phyloP scores from a whole-genome alignment of 2,888 invertebrate genomes.

The Alentia gelatinosa region DNA sequence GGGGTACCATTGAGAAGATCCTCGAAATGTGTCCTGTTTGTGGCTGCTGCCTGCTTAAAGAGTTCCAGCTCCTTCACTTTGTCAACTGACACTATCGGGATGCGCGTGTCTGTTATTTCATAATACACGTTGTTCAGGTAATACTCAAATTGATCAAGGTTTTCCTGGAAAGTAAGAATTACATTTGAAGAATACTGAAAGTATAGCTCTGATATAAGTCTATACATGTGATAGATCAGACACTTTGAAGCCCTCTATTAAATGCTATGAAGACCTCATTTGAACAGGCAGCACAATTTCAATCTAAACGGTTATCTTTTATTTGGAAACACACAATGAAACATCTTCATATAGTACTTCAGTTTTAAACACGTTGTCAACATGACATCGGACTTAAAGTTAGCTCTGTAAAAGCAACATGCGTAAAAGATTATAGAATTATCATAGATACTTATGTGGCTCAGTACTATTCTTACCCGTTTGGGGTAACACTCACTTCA shows the following conservation, averaged over 20 bases:
- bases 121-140: not conserved
- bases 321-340: too few relatives aligned
- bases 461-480: not conserved
- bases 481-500: not conserved
- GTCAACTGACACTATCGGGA: not conserved
- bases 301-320: too few relatives aligned
- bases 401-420: too few relatives aligned
- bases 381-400: too few relatives aligned
- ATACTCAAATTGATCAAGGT: not conserved
- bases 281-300: too few relatives aligned
- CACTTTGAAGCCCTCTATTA: too few relatives aligned
- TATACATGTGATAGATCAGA: too few relatives aligned
- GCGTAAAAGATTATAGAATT: not conserved
- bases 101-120: not conserved
- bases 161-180: not conserved
- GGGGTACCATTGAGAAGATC: not conserved
- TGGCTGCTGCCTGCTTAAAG: not conserved
- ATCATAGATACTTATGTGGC: not conserved
- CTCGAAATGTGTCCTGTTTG: not conserved
- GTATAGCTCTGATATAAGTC: too few relatives aligned
- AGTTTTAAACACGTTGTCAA: too few relatives aligned
- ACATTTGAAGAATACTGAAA: not conserved
- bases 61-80: not conserved
- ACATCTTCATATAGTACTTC: too few relatives aligned
- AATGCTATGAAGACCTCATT: too few relatives aligned